Percentiles rank a stretch among this genome's conserved stretches.
Evolutionary conservation across 2,888 invertebrate species (phyloP).

Genomic region (Asteroscopus sphinx): DNA sequence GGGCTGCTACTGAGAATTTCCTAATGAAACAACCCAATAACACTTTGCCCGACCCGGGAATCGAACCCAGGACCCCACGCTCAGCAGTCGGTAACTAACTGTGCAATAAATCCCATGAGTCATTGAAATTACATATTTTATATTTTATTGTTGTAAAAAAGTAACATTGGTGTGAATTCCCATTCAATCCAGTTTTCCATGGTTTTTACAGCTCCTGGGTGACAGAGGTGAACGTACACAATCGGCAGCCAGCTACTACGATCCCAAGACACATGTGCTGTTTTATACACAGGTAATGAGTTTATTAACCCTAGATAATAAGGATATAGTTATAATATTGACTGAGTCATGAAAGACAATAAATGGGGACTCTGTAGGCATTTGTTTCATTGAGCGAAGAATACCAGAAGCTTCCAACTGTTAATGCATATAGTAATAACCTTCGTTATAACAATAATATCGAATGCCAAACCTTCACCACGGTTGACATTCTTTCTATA

Average conservation of each 20-base stretch:
- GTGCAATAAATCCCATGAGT: too few relatives aligned
- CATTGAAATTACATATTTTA: too few relatives aligned
- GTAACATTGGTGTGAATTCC: too few relatives aligned
- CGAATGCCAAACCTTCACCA: slow-evolving; percentile 51
- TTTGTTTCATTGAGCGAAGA: not conserved
- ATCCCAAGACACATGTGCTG: slow-evolving; percentile 91
- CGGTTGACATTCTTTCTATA: slow-evolving; percentile 43
- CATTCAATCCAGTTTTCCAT: slow-evolving; percentile 3
- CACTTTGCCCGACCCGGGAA: too few relatives aligned
- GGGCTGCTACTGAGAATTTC: too few relatives aligned
- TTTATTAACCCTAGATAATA: slow-evolving; percentile 87
- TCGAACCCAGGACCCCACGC: too few relatives aligned
- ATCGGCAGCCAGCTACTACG: slow-evolving; percentile 93
- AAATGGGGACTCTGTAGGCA: too few relatives aligned
- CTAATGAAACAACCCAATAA: too few relatives aligned
- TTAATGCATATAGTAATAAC: slow-evolving; percentile 38
- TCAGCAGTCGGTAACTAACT: too few relatives aligned
- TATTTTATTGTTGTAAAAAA: too few relatives aligned
- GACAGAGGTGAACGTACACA: slow-evolving; percentile 93
- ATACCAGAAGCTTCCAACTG: not conserved
- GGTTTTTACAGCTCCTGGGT: slow-evolving; percentile 89
- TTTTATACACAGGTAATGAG: slow-evolving; percentile 93
- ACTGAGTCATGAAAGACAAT: too few relatives aligned
- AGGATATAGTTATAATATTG: not conserved
- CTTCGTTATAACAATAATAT: slow-evolving; percentile 48